A percentile compares a stretch with the other conserved stretches of the same genome.
Conservation (phyloP, 2,888 invertebrate species). For the Drosophila merina region DNA sequence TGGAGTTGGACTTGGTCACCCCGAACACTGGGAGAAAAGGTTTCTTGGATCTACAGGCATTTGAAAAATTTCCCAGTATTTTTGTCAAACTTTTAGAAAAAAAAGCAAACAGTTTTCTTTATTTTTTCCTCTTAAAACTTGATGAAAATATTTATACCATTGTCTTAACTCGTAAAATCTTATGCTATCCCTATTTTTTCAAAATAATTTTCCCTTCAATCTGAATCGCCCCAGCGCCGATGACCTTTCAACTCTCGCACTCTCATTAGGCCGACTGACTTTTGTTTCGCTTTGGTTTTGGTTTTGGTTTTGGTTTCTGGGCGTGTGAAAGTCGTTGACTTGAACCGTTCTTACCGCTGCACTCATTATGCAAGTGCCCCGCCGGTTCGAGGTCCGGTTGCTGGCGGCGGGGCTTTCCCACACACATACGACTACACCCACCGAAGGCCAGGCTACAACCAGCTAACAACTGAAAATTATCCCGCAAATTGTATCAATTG, state of each 20-base stretch:
- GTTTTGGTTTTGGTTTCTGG: constrained; percentile 40
- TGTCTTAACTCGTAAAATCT: too few relatives aligned
- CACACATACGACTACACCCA: constrained; percentile 33
- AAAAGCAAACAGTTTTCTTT: neutral
- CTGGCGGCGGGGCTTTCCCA: constrained; percentile 39
- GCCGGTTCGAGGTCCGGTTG: constrained; percentile 23
- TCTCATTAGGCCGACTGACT: constrained; percentile 29
- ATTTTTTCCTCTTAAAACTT: neutral
- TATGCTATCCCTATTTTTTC: too few relatives aligned
- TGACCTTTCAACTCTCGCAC: constrained; percentile 66
- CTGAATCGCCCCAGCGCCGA: constrained; percentile 54
- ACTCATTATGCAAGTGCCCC: constrained; percentile 38
- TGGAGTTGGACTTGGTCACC: constrained; percentile 33
- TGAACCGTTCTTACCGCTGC: constrained; percentile 29
- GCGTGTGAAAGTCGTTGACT: constrained; percentile 72
- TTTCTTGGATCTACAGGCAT: neutral
- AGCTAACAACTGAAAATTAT: constrained; percentile 33
- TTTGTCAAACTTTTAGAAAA: neutral
- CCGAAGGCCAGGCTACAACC: constrained; percentile 34
- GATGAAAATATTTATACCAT: neutral
- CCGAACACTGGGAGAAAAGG: constrained; percentile 1
- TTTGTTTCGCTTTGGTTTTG: neutral
- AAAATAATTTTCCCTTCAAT: constrained; percentile 6
- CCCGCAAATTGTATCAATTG: constrained; percentile 74
- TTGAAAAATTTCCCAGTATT: neutral